Percentiles rank a stretch among this genome's conserved stretches.
These are phyloP conservation scores for Chloroceryle inda DNA, from an alignment of 2,797 vertebrate genomes.

Conservation along the genomic window DNA sequence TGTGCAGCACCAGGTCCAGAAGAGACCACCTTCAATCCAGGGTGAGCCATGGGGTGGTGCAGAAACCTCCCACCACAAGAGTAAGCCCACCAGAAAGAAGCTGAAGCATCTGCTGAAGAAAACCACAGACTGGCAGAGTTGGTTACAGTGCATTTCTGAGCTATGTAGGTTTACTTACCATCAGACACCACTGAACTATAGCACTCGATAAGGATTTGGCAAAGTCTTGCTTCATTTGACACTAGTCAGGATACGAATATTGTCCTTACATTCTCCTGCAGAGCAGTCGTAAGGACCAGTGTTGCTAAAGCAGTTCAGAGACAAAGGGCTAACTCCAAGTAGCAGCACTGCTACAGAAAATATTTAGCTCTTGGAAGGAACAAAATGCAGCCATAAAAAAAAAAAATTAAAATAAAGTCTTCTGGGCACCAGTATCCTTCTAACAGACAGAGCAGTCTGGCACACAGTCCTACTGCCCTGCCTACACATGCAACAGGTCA, in stretches of 20 bases:
- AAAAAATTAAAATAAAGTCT: background rate
- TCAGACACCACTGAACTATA: background rate
- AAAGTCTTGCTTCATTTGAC: background rate
- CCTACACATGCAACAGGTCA: background rate
- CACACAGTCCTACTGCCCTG: background rate
- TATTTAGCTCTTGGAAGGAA: background rate
- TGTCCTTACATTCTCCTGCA: background rate
- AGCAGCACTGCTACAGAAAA: background rate
- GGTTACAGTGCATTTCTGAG: background rate
- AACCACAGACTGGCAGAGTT: background rate
- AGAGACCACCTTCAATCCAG: background rate
- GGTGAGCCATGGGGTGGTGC: background rate
- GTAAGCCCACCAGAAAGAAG: background rate
- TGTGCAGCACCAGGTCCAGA: background rate
- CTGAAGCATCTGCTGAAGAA: background rate
- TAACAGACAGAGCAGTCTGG: background rate
- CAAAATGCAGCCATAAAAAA: background rate
- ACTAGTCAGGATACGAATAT: background rate
- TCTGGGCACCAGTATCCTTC: background rate
- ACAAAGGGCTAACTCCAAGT: background rate
- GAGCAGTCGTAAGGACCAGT: rapidly evolving
- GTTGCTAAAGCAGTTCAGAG: background rate
- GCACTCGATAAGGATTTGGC: rapidly evolving
- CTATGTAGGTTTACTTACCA: background rate
- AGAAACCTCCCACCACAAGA: background rate